Percentiles rank a stretch among this genome's conserved stretches.
phyloP scores from a whole-genome alignment of 2,888 invertebrate species.

The Junonia oenone region DNA sequence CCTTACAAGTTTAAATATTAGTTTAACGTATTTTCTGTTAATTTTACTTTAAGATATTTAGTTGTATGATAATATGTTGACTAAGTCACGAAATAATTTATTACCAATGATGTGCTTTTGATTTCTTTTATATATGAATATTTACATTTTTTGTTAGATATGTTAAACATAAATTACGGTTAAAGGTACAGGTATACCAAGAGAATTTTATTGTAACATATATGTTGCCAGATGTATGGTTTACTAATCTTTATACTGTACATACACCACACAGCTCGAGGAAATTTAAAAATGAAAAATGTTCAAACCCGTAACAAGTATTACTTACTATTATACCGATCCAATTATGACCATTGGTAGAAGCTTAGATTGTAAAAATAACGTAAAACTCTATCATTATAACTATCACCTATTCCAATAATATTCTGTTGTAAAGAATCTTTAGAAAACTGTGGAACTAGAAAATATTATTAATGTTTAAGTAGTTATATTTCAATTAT shows the following conservation, averaged over 20 bases:
- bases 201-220: conserved; percentile 50
- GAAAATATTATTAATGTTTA: conserved; percentile 2
- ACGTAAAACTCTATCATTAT: not conserved
- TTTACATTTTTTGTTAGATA: conserved; percentile 53
- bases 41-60: conserved; percentile 38
- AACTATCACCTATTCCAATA: not conserved
- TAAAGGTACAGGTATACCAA: conserved; percentile 45
- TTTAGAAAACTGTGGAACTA: not conserved
- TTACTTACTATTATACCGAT: conserved; percentile 6
- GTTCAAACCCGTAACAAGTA: not conserved
- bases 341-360: not conserved
- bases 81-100: conserved; percentile 79
- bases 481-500: conserved; percentile 5
- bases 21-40: conserved; percentile 30
- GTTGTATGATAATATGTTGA: conserved; percentile 59
- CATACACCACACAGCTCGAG: not conserved
- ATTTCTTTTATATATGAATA: conserved; percentile 52
- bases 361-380: conserved; percentile 1
- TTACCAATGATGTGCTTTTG: conserved; percentile 78
- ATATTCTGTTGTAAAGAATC: not conserved
- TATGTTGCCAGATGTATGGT: conserved; percentile 65
- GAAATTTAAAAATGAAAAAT: not conserved
- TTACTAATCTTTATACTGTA: conserved; percentile 49
- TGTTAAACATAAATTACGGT: conserved; percentile 62
- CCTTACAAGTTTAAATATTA: conserved; percentile 41